Evolutionary conservation across 2,797 vertebrate species (phyloP).

Genomic region (Hylomyscus alleni): DNA sequence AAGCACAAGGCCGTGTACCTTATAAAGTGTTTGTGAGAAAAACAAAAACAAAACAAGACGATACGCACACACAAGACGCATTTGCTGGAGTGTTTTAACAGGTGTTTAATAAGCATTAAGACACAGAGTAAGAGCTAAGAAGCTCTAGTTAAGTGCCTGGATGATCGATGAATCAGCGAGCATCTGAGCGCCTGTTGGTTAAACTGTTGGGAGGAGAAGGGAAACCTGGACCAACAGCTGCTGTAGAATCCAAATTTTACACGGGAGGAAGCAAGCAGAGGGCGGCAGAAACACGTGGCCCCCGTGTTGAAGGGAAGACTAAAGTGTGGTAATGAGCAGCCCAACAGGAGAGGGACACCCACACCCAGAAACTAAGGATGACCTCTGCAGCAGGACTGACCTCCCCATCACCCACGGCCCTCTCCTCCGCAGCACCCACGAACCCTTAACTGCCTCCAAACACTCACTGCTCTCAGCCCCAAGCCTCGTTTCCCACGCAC

Average conservation of each 20-base stretch:
- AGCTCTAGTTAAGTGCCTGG: conserved; percentile 9
- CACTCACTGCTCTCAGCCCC: not conserved
- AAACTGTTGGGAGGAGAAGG: not conserved
- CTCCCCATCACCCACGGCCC: not conserved
- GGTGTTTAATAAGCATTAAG: conserved; percentile 14
- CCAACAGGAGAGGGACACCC: not conserved
- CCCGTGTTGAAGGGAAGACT: not conserved
- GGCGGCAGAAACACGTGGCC: not conserved
- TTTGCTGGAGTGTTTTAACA: not conserved
- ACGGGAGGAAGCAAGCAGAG: rapidly evolving
- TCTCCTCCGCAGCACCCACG: rapidly evolving
- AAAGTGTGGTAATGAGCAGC: not conserved
- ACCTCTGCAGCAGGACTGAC: not conserved
- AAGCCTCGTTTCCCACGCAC: not conserved
- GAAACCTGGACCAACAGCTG: not conserved
- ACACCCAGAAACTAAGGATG: not conserved
- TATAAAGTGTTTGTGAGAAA: conserved; percentile 48
- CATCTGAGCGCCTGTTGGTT: not conserved
- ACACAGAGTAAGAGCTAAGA: conserved; percentile 46
- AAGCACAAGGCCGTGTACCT: not conserved
- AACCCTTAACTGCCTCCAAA: not conserved
- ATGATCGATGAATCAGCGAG: conserved; percentile 38
- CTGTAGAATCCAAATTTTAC: not conserved
- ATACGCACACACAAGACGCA: not conserved
- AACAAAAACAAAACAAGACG: not conserved